Evolutionary conservation across 2,113 vertebrate genomes (phyloP).

Genomic region (Ceyx melanurus): DNA sequence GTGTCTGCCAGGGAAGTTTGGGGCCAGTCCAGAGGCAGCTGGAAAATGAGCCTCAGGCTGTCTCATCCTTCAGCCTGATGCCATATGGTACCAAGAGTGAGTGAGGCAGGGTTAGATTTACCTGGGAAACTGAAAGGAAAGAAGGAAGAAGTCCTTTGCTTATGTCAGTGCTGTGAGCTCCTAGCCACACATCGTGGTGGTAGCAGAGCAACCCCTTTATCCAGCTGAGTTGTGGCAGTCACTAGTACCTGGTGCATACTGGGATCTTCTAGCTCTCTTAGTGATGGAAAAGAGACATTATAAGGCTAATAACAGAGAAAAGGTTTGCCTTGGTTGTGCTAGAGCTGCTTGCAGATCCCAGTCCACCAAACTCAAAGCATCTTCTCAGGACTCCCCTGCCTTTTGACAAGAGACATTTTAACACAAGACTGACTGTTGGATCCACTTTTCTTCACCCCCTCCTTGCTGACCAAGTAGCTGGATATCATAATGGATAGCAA

Average conservation of each 20-base stretch:
- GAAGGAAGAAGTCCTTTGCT: background rate
- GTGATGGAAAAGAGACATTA: background rate
- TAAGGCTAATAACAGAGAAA: background rate
- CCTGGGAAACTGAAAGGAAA: background rate
- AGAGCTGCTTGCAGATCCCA: background rate
- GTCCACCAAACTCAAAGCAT: background rate
- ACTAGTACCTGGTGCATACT: background rate
- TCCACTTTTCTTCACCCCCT: accelerated
- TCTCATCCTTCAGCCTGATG: background rate
- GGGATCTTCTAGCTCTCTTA: background rate
- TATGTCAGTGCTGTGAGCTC: background rate
- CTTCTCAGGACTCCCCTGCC: background rate
- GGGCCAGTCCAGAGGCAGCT: background rate
- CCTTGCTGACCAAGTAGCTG: background rate
- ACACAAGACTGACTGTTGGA: background rate
- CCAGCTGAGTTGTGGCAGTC: background rate
- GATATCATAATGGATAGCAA: background rate
- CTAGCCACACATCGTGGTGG: accelerated
- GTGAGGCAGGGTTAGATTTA: background rate
- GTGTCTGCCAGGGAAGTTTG: background rate
- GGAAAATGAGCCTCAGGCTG: background rate
- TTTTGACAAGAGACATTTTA: background rate
- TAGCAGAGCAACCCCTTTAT: background rate
- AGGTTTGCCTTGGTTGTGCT: background rate
- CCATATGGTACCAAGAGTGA: background rate